Base-by-base conservation (phyloP, 2,797 vertebrate species). In the Bradypus variegatus region DNA sequence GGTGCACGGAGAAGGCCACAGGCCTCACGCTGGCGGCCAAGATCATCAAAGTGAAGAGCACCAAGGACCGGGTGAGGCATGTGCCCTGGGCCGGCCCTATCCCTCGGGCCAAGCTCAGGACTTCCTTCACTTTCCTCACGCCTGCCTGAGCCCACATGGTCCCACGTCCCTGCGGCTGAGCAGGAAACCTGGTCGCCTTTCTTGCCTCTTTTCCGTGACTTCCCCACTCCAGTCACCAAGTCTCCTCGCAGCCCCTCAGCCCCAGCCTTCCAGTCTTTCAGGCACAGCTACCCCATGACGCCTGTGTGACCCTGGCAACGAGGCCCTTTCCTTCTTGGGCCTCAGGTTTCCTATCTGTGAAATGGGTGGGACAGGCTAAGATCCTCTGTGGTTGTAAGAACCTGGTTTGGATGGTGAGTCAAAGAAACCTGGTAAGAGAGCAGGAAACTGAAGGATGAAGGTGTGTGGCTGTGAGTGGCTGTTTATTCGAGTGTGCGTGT, bases 1-100 rank as follows among this genome's bases (percentile, higher is more conserved):
- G 98, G 95, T 99, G 98, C 95, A 98, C 96, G 0, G 98, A 99
- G 93, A 96, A 97, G 89, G 96, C 98, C 0, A 98, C 98, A 0
- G 98, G 98, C 23, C 98, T 98, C 70, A 97, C 86, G 25, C 97
- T 99, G 91, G 98, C 98, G 4, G 98, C 98, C 96, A 99, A 99
- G 97, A 98, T 98, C 93, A 98, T 99, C 84, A 98, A 98, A 97
- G 98, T 98, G 91, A 98, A 98, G 96, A 98, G 96, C 88, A 92
- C 97, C 90, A 98, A 98, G 94, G 98, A 98, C 91, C 97, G 97
- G 98, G 98, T 99, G 96, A 98, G 93, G 77, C 65, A 1, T 48
- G 50, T 23, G 31, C 67, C 7, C 64, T 8, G 7, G 64, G 86
- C 62, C 10, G 12, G 11, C 48, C 5, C 12, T 64, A 36, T 11